These are phyloP conservation scores for Myotis daubentonii DNA, from an alignment of 2,797 vertebrate species.

Conservation along the genomic window DNA sequence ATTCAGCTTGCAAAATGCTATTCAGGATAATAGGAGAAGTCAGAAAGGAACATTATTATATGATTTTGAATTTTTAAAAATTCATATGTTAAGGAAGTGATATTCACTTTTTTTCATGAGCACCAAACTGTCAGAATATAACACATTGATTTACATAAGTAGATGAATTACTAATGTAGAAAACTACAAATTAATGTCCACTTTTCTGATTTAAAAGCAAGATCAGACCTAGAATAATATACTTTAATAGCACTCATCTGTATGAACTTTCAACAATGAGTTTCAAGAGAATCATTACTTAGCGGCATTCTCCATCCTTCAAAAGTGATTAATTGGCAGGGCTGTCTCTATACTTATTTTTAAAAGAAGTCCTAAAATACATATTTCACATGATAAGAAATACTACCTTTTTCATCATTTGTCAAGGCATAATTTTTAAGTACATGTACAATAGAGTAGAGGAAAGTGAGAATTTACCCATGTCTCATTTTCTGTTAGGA, in stretches of 20 bases:
- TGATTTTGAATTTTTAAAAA: conserved; percentile 52
- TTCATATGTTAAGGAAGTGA: conserved; percentile 47
- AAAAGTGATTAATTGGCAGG: conserved; percentile 75
- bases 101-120: conserved; percentile 59
- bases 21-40: background rate
- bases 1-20: background rate
- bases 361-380: conserved; percentile 67
- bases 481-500: background rate
- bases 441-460: background rate
- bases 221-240: conserved; percentile 74
- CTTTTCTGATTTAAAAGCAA: conserved; percentile 70
- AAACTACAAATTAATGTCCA: conserved; percentile 77
- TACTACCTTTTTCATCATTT: conserved; percentile 57
- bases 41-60: background rate
- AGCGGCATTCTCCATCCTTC: conserved; percentile 69
- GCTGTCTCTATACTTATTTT: conserved; percentile 23
- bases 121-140: conserved; percentile 59
- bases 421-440: conserved; percentile 1
- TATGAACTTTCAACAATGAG: conserved; percentile 71
- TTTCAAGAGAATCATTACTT: conserved; percentile 76
- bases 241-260: conserved; percentile 74
- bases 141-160: conserved; percentile 60
- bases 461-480: background rate
- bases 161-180: conserved; percentile 72
- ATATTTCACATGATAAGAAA: conserved; percentile 65